Conservation (phyloP, 2,113 vertebrate genomes). For the Silurus glanis region DNA sequence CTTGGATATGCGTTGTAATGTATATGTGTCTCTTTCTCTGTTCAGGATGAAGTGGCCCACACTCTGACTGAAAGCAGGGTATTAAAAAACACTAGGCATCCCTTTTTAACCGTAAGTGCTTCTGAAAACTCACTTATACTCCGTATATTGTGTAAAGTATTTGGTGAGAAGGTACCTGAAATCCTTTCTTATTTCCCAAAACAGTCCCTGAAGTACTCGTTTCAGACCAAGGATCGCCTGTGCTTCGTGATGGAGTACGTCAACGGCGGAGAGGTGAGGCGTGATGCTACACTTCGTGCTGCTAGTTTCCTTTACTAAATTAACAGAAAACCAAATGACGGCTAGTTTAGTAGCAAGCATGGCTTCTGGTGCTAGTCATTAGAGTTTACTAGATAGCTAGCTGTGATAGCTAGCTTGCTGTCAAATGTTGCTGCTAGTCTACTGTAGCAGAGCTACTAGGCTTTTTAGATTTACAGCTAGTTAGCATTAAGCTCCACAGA, state of each 20-base stretch:
- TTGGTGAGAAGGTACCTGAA: constrained; percentile 9
- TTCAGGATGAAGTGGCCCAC: constrained; percentile 94
- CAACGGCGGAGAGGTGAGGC: constrained; percentile 93
- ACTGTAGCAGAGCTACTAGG: too few relatives aligned
- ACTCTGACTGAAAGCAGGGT: constrained; percentile 96
- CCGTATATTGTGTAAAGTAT: neutral
- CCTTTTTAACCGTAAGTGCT: constrained; percentile 92
- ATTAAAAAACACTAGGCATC: constrained; percentile 93
- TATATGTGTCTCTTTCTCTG: neutral
- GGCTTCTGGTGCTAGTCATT: too few relatives aligned
- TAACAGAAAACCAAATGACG: neutral
- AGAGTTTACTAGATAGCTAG: too few relatives aligned
- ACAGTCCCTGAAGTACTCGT: constrained; percentile 97
- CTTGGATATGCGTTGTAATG: neutral
- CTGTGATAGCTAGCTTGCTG: neutral
- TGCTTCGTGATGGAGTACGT: constrained; percentile 99
- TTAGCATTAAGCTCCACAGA: neutral
- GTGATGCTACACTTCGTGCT: neutral
- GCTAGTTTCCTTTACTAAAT: neutral
- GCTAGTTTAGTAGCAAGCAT: neutral
- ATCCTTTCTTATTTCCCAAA: constrained; percentile 62
- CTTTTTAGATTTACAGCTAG: neutral
- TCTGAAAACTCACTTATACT: neutral
- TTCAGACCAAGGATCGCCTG: constrained; percentile 96
- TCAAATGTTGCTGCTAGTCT: too few relatives aligned